Percentiles rank a stretch among this genome's conserved stretches.
Conservation (phyloP, 2,888 invertebrate species). For the Calameuta filiformis region DNA sequence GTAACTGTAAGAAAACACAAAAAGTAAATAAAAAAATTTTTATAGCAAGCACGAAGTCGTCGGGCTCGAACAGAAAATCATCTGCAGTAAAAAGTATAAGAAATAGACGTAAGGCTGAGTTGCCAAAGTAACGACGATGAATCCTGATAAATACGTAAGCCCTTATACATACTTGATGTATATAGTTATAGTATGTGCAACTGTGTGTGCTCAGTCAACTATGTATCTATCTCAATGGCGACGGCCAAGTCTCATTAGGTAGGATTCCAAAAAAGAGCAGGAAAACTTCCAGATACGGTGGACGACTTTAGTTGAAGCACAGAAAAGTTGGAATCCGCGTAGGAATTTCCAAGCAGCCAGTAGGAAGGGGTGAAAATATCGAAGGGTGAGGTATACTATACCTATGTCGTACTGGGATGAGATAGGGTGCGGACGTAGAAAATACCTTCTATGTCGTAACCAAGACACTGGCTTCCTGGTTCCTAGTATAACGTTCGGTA, state of each 20-base stretch:
- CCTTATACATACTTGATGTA: neutral
- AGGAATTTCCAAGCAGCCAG: conserved; percentile 39
- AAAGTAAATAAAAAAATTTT: neutral
- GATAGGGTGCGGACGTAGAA: neutral
- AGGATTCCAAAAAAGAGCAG: conserved; percentile 31
- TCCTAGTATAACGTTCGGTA: neutral
- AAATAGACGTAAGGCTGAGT: neutral
- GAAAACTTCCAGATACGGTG: conserved; percentile 32
- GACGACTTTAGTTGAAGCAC: conserved; percentile 46
- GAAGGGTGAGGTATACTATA: neutral
- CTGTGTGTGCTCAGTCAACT: neutral
- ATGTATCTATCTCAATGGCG: conserved; percentile 21
- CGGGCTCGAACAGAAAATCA: neutral
- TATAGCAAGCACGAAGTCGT: neutral
- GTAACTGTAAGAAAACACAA: neutral
- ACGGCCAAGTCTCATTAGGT: conserved; percentile 55
- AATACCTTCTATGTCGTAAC: neutral
- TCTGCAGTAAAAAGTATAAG: neutral
- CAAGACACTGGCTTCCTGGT: neutral
- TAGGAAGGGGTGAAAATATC: neutral
- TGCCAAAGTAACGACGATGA: neutral
- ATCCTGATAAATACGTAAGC: neutral
- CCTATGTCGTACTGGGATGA: neutral
- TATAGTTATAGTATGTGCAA: neutral
- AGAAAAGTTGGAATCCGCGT: conserved; percentile 62